These are phyloP conservation scores for Tortricodes alternella DNA, from an alignment of 2,888 invertebrate species.

Conservation along the genomic window DNA sequence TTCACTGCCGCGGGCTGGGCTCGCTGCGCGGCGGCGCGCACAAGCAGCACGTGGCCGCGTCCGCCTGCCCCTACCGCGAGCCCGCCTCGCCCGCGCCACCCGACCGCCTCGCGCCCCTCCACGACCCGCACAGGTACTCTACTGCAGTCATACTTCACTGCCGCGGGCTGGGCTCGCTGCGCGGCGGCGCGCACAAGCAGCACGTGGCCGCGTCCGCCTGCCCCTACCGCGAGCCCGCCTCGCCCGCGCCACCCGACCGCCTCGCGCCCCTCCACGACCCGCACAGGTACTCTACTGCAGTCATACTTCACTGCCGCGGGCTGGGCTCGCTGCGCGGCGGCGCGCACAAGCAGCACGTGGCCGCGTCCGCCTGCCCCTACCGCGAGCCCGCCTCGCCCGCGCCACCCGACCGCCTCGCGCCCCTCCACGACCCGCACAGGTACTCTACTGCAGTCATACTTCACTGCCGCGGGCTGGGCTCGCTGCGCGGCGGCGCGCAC, in stretches of 20 bases:
- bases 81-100: slow-evolving; percentile 44
- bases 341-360: slow-evolving; percentile 87
- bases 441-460: too few relatives aligned
- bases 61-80: slow-evolving; percentile 88
- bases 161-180: slow-evolving; percentile 93
- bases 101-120: slow-evolving; percentile 44
- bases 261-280: slow-evolving; percentile 40
- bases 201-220: slow-evolving; percentile 89
- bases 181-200: slow-evolving; percentile 88
- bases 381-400: slow-evolving; percentile 46
- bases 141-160: too few relatives aligned
- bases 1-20: slow-evolving; percentile 95
- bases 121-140: too few relatives aligned
- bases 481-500: slow-evolving; percentile 89
- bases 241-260: slow-evolving; percentile 47
- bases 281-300: too few relatives aligned
- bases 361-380: slow-evolving; percentile 90
- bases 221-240: slow-evolving; percentile 83
- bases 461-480: slow-evolving; percentile 95
- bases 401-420: slow-evolving; percentile 47
- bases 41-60: slow-evolving; percentile 87
- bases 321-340: slow-evolving; percentile 93
- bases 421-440: slow-evolving; percentile 36
- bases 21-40: slow-evolving; percentile 91
- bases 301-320: slow-evolving; percentile 94